Evolutionary conservation across 2,113 vertebrate species (phyloP).

Genomic region (Petromus typicus): DNA sequence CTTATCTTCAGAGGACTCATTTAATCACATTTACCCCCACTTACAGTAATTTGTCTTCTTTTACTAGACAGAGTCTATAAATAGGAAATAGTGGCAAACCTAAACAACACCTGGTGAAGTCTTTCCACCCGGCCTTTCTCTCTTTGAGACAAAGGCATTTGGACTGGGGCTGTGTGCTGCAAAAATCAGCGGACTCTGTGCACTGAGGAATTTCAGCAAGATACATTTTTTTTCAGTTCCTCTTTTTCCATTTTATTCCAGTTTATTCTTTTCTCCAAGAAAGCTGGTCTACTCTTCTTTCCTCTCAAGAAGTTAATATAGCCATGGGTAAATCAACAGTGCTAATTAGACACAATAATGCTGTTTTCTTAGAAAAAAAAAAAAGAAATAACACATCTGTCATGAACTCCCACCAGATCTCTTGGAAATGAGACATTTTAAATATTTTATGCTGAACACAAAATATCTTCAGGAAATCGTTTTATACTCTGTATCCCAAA

Average conservation of each 20-base stretch:
- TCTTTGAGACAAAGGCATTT: slow-evolving; percentile 82
- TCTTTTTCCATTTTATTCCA: slow-evolving; percentile 52
- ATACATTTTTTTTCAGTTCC: slow-evolving; percentile 56
- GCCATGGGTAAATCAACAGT: slow-evolving; percentile 85
- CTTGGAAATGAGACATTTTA: slow-evolving; percentile 88
- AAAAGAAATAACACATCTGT: slow-evolving; percentile 85
- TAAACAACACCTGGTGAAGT: slow-evolving; percentile 77
- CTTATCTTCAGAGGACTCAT: slow-evolving; percentile 62
- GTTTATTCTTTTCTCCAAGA: slow-evolving; percentile 80
- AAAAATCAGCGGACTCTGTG: slow-evolving; percentile 84
- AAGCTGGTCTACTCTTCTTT: slow-evolving; percentile 81
- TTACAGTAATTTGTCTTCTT: slow-evolving; percentile 69
- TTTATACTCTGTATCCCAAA: slow-evolving; percentile 85
- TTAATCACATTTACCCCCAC: slow-evolving; percentile 71
- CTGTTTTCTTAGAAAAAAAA: slow-evolving; percentile 64
- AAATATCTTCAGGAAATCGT: slow-evolving; percentile 88
- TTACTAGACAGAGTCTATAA: slow-evolving; percentile 58
- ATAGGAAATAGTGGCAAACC: slow-evolving; percentile 72
- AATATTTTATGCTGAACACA: slow-evolving; percentile 90
- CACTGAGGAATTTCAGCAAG: slow-evolving; percentile 82
- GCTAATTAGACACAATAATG: slow-evolving; percentile 87
- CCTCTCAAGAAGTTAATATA: slow-evolving; percentile 83
- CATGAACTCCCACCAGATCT: slow-evolving; percentile 88
- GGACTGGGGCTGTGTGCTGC: slow-evolving; percentile 80
- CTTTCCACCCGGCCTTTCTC: slow-evolving; percentile 56